Evolutionary conservation across 2,113 vertebrate genomes (phyloP).

Genomic region (Tylochromis polylepis): DNA sequence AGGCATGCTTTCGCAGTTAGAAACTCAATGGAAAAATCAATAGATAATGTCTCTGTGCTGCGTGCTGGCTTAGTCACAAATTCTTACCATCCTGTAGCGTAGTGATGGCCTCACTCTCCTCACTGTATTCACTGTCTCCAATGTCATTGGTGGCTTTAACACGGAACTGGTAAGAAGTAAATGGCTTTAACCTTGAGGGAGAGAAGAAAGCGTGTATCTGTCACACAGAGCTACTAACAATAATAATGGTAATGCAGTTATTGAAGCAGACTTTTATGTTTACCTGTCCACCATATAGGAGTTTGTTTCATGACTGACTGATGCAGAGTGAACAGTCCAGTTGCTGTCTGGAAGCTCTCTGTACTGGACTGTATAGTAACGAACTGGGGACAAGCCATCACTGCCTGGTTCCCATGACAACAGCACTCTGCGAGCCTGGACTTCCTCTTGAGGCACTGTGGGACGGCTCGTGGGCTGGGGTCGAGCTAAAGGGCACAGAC

Average conservation of each 20-base stretch:
- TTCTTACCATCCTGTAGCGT: conserved; percentile 92
- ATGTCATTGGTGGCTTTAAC: conserved; percentile 97
- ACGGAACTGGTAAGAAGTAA: conserved; percentile 96
- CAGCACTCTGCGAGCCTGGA: conserved; percentile 81
- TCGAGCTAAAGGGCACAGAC: conserved; percentile 71
- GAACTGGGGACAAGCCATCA: conserved; percentile 90
- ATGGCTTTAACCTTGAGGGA: conserved; percentile 86
- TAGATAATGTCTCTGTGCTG: neutral
- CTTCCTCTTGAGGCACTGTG: conserved; percentile 74
- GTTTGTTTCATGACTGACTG: conserved; percentile 81
- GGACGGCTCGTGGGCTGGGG: conserved; percentile 92
- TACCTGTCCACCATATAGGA: conserved; percentile 88
- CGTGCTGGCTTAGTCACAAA: neutral
- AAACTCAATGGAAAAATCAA: neutral
- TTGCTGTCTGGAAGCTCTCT: conserved; percentile 83
- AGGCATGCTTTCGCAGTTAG: neutral
- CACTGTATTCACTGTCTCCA: conserved; percentile 95
- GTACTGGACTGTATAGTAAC: conserved; percentile 93
- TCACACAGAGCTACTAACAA: neutral
- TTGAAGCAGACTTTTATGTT: neutral
- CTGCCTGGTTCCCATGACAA: conserved; percentile 96
- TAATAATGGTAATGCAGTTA: neutral
- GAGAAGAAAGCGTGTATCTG: neutral
- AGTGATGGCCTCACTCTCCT: conserved; percentile 91
- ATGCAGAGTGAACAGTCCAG: conserved; percentile 84